Evolutionary conservation across 2,888 invertebrate genomes (phyloP), one percentile per base, ranked within the genome.

Genomic region (Electrophaes corylata): DNA sequence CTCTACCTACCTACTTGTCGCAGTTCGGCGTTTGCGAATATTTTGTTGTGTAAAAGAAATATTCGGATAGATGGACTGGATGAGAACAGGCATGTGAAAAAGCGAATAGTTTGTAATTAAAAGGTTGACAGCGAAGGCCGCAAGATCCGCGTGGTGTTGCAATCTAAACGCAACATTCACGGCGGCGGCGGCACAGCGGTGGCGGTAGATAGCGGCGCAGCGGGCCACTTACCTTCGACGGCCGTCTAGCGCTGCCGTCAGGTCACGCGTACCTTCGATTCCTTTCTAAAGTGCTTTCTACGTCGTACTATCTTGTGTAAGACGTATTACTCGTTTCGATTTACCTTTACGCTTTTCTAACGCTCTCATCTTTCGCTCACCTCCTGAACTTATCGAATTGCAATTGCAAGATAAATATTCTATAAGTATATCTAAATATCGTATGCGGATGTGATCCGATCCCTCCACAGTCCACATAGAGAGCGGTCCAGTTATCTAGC

Each of bases 231-330:
- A 81, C 83, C 84, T n/a, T 80, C 81, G 81, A 73, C 73, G 81
- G 81, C 73, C 73, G 81, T 75, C 81, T 79, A 79, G 73, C 72
- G 80, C 73, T 83, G 81, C 73, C 83, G 81, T 78, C 87, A 78
- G 86, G 88, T 89, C 89, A 88, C 84, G 83, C 81, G 84, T 81
- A 84, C 86, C 88, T 86, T 88, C 88, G 79, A 84, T 88, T 89
- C 91, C 91, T 91, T 91, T 91, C 90, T 90, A 91, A 90, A 87
- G 84, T 88, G 83, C 91, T 91, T 90, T 91, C 91, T 90, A 90
- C 80, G 79, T 79, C 83, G 82, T 20, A 80, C 75, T 81, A 72
- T 77, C 76, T 78, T 69, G 75, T 70, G 55, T 57, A 47, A 51
- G 65, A 65, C 64, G 73, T 73, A 78, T 77, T 75, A 57, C 70